Evolutionary conservation across 2,888 invertebrate genomes (phyloP).

Genomic region (Stegana nigrithorax): DNA sequence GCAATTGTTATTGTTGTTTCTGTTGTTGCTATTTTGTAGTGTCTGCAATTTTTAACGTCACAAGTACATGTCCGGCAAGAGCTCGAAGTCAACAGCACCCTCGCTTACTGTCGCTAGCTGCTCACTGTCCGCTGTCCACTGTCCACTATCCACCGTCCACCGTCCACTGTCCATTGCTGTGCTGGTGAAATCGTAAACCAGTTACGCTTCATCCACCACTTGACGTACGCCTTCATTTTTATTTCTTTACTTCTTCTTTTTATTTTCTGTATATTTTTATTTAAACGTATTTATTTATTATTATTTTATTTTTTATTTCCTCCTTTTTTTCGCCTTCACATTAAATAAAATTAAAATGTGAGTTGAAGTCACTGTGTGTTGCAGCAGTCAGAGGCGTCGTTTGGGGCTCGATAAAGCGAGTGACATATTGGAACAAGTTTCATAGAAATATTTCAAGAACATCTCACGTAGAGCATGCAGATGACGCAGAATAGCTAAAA

Average conservation of each 20-base stretch:
- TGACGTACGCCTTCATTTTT: neutral
- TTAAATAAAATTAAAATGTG: too few species aligned
- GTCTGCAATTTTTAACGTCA: constrained; percentile 53
- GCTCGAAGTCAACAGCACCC: neutral
- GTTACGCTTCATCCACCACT: constrained; percentile 8
- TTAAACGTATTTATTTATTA: constrained; percentile 19
- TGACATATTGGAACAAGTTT: too few species aligned
- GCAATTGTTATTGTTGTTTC: constrained; percentile 17
- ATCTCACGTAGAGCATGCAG: neutral
- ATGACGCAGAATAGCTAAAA: too few species aligned
- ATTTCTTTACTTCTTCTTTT: too few species aligned
- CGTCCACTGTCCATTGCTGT: neutral
- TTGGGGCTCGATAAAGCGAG: neutral
- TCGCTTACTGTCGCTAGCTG: neutral
- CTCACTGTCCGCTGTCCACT: too few species aligned
- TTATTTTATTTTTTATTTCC: neutral
- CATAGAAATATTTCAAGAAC: too few species aligned
- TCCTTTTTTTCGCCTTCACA: constrained; percentile 2
- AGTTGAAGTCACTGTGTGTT: too few species aligned
- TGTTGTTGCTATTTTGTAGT: constrained; percentile 36
- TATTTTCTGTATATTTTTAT: too few species aligned
- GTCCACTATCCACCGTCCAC: neutral
- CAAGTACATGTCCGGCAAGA: constrained; percentile 4
- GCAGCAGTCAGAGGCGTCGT: too few species aligned
- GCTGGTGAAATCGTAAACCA: constrained; percentile 13